Evolutionary conservation across 1,140 invertebrate genomes (phyloP), one percentile per base, ranked within the genome.

Genomic region (Druon quercuslanigerum): DNA sequence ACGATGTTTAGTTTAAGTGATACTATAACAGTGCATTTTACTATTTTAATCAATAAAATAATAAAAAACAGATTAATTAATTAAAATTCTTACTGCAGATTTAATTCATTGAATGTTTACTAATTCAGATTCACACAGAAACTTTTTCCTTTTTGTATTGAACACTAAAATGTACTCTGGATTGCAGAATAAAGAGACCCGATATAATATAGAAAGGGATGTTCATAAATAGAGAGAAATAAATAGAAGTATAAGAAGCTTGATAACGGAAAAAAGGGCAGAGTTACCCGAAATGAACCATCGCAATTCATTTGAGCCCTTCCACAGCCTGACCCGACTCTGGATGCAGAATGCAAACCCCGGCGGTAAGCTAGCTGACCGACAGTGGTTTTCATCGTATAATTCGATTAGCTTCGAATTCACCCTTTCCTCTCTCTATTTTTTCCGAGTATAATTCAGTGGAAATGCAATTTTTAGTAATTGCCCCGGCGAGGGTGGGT

Each of bases 391-490:
- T 90, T 86, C 85, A 88, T 87, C 86, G 78, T 86, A 83, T 90
- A 89, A 90, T 86, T 90, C 87, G 86, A 90, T 90, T 89, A 89
- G 86, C 79, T 80, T 78, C 82, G 83, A 76, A 84, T 84, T 87
- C 81, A 83, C 40, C 56, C 71, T 40, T 77, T 54, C 75, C 51
- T 77, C 75, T 73, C 75, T 72, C 50, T 50, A 16, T 78, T 74
- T 74, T 72, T 76, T 60, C 51, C 83, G 79, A 81, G 84, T 87
- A 85, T 89, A 88, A 89, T 88, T 88, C 82, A 82, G 78, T 82
- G 81, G 57, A 79, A 88, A 87, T 88, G 84, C 87, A 88, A 88
- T 89, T 89, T 87, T 86, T 80, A 80, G 85, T 88, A 89, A 89
- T 88, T 88, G 83, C 84, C 85, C 80, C 76, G 66, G 78, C 80